phyloP scores from a whole-genome alignment of 2,888 invertebrate genomes.

The Leptinotarsa rubiginosa region DNA sequence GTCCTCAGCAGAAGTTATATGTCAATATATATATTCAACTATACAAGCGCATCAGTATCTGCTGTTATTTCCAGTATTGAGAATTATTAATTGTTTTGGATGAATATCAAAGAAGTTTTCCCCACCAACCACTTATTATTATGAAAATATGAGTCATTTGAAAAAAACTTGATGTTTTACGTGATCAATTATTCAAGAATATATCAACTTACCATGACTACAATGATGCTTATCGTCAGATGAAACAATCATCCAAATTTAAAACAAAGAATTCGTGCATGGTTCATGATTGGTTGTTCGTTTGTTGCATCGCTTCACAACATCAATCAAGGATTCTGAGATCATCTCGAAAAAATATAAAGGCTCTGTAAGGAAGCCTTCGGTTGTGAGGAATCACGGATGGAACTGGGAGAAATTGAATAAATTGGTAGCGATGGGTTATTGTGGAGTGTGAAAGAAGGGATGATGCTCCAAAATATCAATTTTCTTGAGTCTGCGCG shows the following conservation, averaged over 20 bases:
- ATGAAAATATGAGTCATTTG: not conserved
- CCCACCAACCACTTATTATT: not conserved
- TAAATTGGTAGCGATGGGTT: too few relatives aligned
- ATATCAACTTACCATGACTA: slow-evolving; percentile 18
- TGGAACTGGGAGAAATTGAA: slow-evolving; percentile 27
- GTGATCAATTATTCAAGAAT: not conserved
- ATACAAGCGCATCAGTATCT: too few relatives aligned
- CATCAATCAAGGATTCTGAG: slow-evolving; percentile 22
- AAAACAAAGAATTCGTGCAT: slow-evolving; percentile 2
- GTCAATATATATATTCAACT: too few relatives aligned
- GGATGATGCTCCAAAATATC: slow-evolving; percentile 44
- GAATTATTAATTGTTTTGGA: not conserved
- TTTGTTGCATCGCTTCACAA: not conserved
- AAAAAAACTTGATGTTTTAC: not conserved
- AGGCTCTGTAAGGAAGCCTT: slow-evolving; percentile 28
- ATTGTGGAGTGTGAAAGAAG: slow-evolving; percentile 20
- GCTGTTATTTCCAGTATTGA: not conserved
- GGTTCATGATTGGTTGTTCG: not conserved
- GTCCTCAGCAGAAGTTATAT: too few relatives aligned
- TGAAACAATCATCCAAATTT: not conserved
- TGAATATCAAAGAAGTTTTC: not conserved
- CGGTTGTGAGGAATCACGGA: slow-evolving; percentile 25
- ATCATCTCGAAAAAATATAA: slow-evolving; percentile 35
- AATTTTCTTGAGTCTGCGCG: slow-evolving; percentile 47
- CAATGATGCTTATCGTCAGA: not conserved